Evolutionary conservation across 2,888 invertebrate species (phyloP).

Genomic region (Andrena marginata): DNA sequence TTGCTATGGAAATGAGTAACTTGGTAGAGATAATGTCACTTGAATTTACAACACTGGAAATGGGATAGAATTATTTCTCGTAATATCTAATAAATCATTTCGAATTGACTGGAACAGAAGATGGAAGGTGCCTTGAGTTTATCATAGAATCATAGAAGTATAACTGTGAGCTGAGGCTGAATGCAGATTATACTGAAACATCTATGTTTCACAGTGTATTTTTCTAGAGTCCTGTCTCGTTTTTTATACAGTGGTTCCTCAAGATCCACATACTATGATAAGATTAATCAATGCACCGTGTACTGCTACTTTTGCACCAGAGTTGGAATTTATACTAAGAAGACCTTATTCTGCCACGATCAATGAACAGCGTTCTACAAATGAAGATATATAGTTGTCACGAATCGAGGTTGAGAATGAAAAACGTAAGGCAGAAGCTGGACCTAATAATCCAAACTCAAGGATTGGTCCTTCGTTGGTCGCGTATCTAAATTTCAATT

Average conservation of each 20-base stretch:
- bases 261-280: slow-evolving; percentile 32
- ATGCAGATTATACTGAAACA: no score
- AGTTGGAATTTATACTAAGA: slow-evolving; percentile 46
- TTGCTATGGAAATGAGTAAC: no score
- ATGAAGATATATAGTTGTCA: slow-evolving; percentile 66
- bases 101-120: no score
- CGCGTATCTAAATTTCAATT: slow-evolving; percentile 44
- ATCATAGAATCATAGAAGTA: no score
- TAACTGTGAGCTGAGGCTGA: no score
- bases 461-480: slow-evolving; percentile 37
- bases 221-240: neutral
- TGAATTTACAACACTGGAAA: no score
- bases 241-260: slow-evolving; percentile 12
- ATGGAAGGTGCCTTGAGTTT: no score
- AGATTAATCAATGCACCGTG: slow-evolving; percentile 56
- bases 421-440: slow-evolving; percentile 33
- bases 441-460: slow-evolving; percentile 39
- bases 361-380: slow-evolving; percentile 56
- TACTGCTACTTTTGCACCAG: slow-evolving; percentile 31
- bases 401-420: slow-evolving; percentile 32
- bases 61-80: no score
- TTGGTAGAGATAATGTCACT: no score
- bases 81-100: no score
- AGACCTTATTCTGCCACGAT: slow-evolving; percentile 69
- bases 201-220: neutral